Evolutionary conservation across 2,888 invertebrate species (phyloP).

Genomic region (Sphaerophoria taeniata): DNA sequence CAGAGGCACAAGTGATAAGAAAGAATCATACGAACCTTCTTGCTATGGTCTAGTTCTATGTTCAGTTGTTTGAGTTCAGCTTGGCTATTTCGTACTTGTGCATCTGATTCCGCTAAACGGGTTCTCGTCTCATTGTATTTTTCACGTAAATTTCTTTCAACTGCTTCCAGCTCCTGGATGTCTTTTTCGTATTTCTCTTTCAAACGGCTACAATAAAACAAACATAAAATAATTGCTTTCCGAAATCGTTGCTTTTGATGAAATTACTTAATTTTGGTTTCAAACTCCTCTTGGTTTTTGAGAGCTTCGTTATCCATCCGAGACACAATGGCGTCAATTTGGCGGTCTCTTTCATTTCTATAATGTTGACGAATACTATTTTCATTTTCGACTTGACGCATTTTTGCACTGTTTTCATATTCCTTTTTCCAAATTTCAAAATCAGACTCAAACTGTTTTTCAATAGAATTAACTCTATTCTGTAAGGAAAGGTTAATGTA

Average conservation of each 20-base stretch:
- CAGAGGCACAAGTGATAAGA: neutral
- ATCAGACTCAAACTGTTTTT: conserved; percentile 86
- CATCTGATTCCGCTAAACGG: conserved; percentile 87
- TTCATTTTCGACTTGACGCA: conserved; percentile 87
- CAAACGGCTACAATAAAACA: conserved; percentile 84
- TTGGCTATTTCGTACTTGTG: conserved; percentile 84
- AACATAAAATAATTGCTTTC: conserved; percentile 7
- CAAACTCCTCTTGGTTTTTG: conserved; percentile 80
- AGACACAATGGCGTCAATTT: conserved; percentile 86
- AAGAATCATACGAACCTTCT: conserved; percentile 83
- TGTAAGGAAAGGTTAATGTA: conserved; percentile 77
- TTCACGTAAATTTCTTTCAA: conserved; percentile 87
- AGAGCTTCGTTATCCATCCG: conserved; percentile 82
- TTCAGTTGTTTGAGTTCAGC: conserved; percentile 87
- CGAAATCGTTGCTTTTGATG: neutral
- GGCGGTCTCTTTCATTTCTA: conserved; percentile 89
- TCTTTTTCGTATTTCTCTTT: conserved; percentile 91
- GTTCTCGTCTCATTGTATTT: conserved; percentile 88
- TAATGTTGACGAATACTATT: conserved; percentile 87
- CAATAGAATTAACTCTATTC: conserved; percentile 85
- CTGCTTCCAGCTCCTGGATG: conserved; percentile 86
- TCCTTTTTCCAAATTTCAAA: conserved; percentile 85
- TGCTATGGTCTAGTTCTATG: conserved; percentile 86
- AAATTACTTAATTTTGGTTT: conserved; percentile 80
- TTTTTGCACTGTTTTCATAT: conserved; percentile 83